Evolutionary conservation across 2,797 vertebrate species (phyloP).

Genomic region (Bradypus variegatus): DNA sequence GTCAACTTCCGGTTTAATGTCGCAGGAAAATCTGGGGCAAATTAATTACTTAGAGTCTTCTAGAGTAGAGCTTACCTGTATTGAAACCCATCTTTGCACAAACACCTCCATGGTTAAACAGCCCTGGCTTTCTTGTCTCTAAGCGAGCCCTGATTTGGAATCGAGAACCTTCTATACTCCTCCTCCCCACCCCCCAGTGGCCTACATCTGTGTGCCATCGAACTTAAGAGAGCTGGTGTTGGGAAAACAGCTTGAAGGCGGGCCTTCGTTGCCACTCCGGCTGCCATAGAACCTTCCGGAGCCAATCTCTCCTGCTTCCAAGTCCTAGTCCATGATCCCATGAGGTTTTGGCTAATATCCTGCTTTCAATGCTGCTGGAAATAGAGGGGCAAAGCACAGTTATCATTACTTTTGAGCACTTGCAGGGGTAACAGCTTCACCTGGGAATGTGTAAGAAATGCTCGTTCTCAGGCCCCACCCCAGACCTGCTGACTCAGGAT

Average conservation of each 20-base stretch:
- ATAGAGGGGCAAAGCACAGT: not conserved
- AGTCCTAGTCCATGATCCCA: not conserved
- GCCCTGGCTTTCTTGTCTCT: not conserved
- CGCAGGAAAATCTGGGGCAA: not conserved
- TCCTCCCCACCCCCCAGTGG: too few relatives aligned
- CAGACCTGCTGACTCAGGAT: not conserved
- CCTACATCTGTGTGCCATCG: not conserved
- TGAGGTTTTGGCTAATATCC: not conserved
- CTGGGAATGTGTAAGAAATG: not conserved
- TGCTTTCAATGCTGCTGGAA: not conserved
- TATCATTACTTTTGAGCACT: not conserved
- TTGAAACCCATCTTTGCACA: not conserved
- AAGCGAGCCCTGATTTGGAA: not conserved
- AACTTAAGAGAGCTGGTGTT: not conserved
- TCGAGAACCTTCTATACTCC: not conserved
- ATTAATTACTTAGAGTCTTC: not conserved
- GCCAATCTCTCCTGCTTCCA: not conserved
- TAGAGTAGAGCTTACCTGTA: not conserved
- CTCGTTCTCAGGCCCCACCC: not conserved
- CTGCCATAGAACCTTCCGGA: not conserved
- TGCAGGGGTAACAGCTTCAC: not conserved
- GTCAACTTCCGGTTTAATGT: not conserved
- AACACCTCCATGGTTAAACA: not conserved
- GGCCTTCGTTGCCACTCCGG: not conserved
- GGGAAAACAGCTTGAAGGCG: not conserved